phyloP scores from a whole-genome alignment of 2,888 invertebrate species.

The Sinhomidia bicolor region DNA sequence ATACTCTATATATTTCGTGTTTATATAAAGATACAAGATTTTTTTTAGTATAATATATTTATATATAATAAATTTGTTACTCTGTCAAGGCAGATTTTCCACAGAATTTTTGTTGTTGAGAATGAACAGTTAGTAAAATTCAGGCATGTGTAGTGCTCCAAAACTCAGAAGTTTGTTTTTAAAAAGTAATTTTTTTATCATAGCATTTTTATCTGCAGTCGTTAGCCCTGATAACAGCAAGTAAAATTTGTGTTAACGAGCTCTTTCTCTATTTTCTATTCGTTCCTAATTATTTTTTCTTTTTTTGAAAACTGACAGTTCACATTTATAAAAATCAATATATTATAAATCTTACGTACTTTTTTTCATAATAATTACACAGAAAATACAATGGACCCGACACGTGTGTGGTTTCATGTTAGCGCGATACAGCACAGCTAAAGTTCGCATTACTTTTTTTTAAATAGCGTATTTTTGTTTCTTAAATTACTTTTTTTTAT shows the following conservation, averaged over 20 bases:
- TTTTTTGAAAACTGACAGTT: constrained; percentile 3
- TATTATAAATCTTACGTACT: constrained; percentile 32
- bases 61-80: constrained; percentile 67
- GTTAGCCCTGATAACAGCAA: constrained; percentile 67
- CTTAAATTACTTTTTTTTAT: constrained; percentile 36
- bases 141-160: constrained; percentile 69
- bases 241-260: constrained; percentile 58
- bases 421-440: constrained; percentile 68
- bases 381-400: constrained; percentile 70
- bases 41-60: constrained; percentile 57
- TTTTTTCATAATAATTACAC: constrained; percentile 8
- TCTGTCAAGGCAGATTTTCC: constrained; percentile 74
- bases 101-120: constrained; percentile 68
- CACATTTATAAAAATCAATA: constrained; percentile 37
- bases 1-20: constrained; percentile 53
- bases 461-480: constrained; percentile 62
- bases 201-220: constrained; percentile 67
- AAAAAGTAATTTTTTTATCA: constrained; percentile 45
- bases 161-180: constrained; percentile 53
- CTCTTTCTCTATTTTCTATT: constrained; percentile 49
- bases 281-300: constrained; percentile 58
- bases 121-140: constrained; percentile 64
- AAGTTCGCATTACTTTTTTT: constrained; percentile 60
- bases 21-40: constrained; percentile 72
- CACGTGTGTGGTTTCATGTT: constrained; percentile 58